A percentile compares a stretch with the other conserved stretches of the same genome.
These are phyloP conservation scores for Amphimallon solstitiale DNA, from an alignment of 2,888 invertebrate species.

Conservation along the genomic window DNA sequence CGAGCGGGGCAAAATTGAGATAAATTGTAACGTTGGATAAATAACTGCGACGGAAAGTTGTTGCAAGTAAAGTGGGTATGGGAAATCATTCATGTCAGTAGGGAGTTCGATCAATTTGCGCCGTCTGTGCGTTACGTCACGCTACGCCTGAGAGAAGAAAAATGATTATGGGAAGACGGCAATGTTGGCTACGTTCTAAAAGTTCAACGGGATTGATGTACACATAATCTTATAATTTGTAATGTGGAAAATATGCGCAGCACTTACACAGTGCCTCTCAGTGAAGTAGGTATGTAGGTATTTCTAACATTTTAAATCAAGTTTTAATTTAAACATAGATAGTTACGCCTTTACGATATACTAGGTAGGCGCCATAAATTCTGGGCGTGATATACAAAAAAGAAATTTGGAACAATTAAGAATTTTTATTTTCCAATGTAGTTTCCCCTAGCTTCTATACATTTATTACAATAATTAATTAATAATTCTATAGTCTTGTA, in stretches of 20 bases:
- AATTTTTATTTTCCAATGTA: no score
- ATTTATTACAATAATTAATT: no score
- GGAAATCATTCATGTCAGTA: slow-evolving; percentile 18
- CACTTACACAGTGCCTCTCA: no score
- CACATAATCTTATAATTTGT: slow-evolving; percentile 2
- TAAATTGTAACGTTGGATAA: slow-evolving; percentile 18
- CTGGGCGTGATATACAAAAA: no score
- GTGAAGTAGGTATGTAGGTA: no score
- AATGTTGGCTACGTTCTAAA: slow-evolving; percentile 6
- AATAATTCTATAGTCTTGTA: no score
- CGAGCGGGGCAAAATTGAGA: slow-evolving; percentile 9
- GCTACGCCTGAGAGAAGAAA: neutral
- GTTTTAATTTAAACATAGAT: no score
- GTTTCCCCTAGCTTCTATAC: no score
- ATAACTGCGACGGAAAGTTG: slow-evolving; percentile 22
- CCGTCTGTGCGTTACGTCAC: slow-evolving; percentile 1
- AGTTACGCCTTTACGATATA: no score
- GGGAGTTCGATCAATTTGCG: slow-evolving; percentile 24
- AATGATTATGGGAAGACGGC: slow-evolving; percentile 7
- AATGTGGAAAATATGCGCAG: slow-evolving; percentile 4
- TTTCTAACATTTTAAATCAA: no score
- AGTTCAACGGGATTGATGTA: neutral
- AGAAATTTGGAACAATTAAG: no score
- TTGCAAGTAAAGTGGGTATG: slow-evolving; percentile 14
- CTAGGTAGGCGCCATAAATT: no score